Evolutionary conservation across 2,888 invertebrate genomes (phyloP), one percentile per base, ranked within the genome.

Genomic region (Clostera curtula): DNA sequence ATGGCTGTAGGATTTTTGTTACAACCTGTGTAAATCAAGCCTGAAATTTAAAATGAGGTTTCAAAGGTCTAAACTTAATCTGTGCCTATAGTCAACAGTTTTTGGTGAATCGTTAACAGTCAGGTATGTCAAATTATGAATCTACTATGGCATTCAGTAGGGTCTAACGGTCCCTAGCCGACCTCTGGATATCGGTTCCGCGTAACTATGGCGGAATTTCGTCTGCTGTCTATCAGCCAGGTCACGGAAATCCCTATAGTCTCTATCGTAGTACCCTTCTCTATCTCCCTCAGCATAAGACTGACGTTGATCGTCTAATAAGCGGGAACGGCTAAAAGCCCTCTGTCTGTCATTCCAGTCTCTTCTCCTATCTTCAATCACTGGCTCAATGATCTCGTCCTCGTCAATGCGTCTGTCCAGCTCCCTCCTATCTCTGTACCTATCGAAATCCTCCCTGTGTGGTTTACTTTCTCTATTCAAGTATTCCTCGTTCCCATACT

Each of bases 161-260:
- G 85, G 85, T 49, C 84, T 61, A 36, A 85, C 83, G 23, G 85
- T 75, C 6, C 82, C 83, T 24, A 85, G 69, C 19, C 84, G 72
- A 9, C 80, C 82, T 36, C 87, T 63, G 4, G 87, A 76, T 34
- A 88, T 85, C 9, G 89, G 88, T 44, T 90, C 89, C n/a, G 88
- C 90, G 49, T 89, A 90, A 55, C 89, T 89, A 53, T 89, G 89
- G 26, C 89, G 82, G 60, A 80, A 80, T 45, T 84, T 82, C n/a
- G 70, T 60, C 51, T 69, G 76, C 37, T 74, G 76, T 14, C 83
- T 45, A 6, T 82, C 82, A 2, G 77, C 59, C 6, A 82, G 51
- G 11, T 83, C 82, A 12, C 72, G 72, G 49, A 72, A 79, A 15
- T 83, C 83, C 36, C 80, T 56, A 37, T 73, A 82, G 26, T 83